Percentiles rank a stretch among this genome's conserved stretches.
phyloP scores from a whole-genome alignment of 2,113 vertebrate genomes.

The Taurulus bubalis region DNA sequence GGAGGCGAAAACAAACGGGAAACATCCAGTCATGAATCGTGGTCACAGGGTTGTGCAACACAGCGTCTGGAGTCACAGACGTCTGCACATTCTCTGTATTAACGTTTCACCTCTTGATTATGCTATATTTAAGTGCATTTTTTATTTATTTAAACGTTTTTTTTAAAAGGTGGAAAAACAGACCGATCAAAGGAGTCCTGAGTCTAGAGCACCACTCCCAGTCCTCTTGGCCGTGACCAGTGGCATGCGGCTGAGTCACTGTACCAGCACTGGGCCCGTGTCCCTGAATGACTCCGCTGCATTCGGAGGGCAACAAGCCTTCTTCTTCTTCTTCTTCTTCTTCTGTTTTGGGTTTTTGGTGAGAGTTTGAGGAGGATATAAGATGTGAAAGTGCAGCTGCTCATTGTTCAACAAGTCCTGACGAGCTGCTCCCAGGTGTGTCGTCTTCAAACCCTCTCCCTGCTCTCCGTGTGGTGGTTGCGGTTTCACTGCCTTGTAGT shows the following conservation, averaged over 20 bases:
- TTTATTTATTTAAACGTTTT: not conserved
- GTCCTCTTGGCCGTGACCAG: conserved; percentile 1
- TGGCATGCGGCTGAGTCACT: conserved; percentile 48
- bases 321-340: not conserved
- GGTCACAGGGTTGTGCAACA: conserved; percentile 46
- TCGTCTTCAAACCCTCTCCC: not conserved
- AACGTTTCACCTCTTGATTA: not conserved
- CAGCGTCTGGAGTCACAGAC: conserved; percentile 42
- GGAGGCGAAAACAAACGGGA: conserved; percentile 28
- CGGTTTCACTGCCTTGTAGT: too few species aligned
- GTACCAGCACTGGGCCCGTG: conserved; percentile 18
- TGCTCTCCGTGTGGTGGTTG: too few species aligned
- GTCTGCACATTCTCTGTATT: not conserved
- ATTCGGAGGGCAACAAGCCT: not conserved
- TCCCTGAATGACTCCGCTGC: conserved; percentile 31
- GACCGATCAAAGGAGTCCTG: conserved; percentile 5
- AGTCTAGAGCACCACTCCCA: conserved; percentile 38
- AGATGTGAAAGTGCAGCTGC: conserved; percentile 13
- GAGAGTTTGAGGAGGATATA: conserved; percentile 15
- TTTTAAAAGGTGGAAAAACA: conserved; percentile 31
- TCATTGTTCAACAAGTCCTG: conserved; percentile 27
- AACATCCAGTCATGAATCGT: conserved; percentile 3
- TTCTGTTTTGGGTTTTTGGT: not conserved
- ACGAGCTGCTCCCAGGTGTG: conserved; percentile 10
- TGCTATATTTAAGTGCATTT: not conserved